Base-by-base conservation (phyloP, 2,113 vertebrate genomes). In the Oreochromis spilurus region DNA sequence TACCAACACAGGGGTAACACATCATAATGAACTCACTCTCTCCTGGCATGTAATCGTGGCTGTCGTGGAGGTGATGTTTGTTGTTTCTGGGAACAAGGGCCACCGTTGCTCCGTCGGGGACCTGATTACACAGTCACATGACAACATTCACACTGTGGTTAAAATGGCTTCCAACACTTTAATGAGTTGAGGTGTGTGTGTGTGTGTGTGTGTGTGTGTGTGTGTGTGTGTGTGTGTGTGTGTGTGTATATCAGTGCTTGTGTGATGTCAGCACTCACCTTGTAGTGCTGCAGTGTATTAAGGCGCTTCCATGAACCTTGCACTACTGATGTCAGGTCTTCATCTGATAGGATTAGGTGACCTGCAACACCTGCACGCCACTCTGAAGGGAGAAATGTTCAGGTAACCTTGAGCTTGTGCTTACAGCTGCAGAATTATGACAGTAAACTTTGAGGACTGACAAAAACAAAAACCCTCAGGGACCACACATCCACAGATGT, bases 251-350 rank as follows among this genome's bases (percentile, higher is more conserved):
- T 12, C 21, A 21, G 11, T 50, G 48, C 29, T 12, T 19, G 1
- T 8, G 50, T 60, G 62, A 72, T 65, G 60, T 11, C 50, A 48
- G 26, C 55, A 57, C 87, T 62, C 24, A 99, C 98, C 98, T 99
- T 99, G 89, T 99, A 99, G 92, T 99, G 98, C 65, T 99, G 98
- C 87, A 99, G 93, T 2, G 98, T 99, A 77, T 99, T 99, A 50
- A 99, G 96, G 16, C 98, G 97, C 79, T 99, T 98, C 98, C 98
- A 99, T 16, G 96, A 96, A 50, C 98, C 98, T 89, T 99, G 98
- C 16, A 98, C 95, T 5, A 99, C 97, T 3, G 98, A 99, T 1
- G 98, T 99, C 93, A 99, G 96, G 54, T 99, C 98, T 92, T 99
- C 98, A 13, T 99, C 98, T 0, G 98, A 99, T n/a, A 99, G 96